Percentiles rank a stretch among this genome's conserved stretches.
These are phyloP conservation scores for Pararge aegeria DNA, from an alignment of 1,140 invertebrate species.

Conservation along the genomic window DNA sequence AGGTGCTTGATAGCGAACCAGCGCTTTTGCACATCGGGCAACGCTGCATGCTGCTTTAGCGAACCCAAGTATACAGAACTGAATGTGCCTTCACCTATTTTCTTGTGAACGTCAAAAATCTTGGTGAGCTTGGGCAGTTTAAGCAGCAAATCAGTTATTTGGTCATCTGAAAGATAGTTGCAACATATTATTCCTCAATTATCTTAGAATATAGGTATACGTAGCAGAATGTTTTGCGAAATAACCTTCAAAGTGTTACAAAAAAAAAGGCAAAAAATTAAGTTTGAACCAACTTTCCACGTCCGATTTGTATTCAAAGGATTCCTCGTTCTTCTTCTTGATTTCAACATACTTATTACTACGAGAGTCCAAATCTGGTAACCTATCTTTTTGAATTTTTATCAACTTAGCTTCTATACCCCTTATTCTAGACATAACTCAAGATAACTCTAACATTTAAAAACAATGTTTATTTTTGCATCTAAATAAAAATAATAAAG, in stretches of 20 bases:
- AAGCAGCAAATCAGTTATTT: conserved; percentile 75
- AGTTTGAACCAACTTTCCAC: conserved; percentile 51
- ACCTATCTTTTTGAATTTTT: conserved; percentile 49
- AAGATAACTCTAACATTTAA: not conserved
- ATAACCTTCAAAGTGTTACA: conserved; percentile 8
- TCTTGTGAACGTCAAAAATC: conserved; percentile 84
- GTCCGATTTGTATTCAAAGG: conserved; percentile 48
- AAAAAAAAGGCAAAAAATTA: not conserved
- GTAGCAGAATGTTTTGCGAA: not conserved
- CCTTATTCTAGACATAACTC: conserved; percentile 62
- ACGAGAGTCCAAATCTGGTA: conserved; percentile 40
- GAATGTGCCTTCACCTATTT: conserved; percentile 90
- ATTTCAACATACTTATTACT: conserved; percentile 40
- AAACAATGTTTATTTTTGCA: not conserved
- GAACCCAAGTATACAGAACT: conserved; percentile 90
- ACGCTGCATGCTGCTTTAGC: conserved; percentile 79
- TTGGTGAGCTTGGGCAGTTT: conserved; percentile 83
- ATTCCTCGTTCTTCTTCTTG: conserved; percentile 45
- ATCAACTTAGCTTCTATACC: conserved; percentile 48
- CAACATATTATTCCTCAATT: not conserved
- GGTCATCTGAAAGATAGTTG: conserved; percentile 54
- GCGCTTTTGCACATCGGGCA: conserved; percentile 75
- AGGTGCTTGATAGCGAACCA: conserved; percentile 91
- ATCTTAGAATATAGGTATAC: not conserved
- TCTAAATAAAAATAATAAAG: not conserved